Conservation (phyloP, 2,113 vertebrate genomes). For the Neomonachus schauinslandi region DNA sequence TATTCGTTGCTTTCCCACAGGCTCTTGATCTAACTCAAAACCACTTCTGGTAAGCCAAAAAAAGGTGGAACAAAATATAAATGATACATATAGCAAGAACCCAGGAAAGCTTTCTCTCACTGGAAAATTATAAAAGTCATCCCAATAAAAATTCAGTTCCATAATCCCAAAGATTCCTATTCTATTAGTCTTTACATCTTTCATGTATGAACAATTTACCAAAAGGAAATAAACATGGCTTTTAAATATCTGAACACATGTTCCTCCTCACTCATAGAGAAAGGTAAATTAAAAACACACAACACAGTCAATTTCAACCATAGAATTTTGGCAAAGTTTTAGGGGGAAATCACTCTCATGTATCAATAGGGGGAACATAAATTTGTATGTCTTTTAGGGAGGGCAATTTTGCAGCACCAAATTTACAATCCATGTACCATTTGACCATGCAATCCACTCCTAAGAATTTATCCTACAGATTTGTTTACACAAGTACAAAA, state of each 20-base stretch:
- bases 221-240: background rate
- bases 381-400: background rate
- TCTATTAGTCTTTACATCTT: background rate
- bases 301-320: background rate
- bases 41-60: background rate
- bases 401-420: background rate
- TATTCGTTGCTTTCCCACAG: background rate
- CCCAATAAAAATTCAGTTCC: background rate
- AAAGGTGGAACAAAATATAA: background rate
- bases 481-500: conserved; percentile 18
- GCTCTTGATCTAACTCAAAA: background rate
- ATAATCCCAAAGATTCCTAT: background rate
- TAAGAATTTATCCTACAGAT: background rate
- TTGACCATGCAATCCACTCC: background rate
- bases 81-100: background rate
- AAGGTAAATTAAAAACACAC: background rate
- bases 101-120: background rate
- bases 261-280: background rate
- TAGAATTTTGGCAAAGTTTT: background rate
- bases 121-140: conserved; percentile 23
- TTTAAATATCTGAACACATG: background rate
- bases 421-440: background rate
- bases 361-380: background rate
- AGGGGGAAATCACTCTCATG: background rate
- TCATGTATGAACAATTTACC: background rate